A percentile compares a stretch with the other conserved stretches of the same genome.
phyloP scores from a whole-genome alignment of 2,888 invertebrate genomes.

The Euspilapteryx auroguttella region DNA sequence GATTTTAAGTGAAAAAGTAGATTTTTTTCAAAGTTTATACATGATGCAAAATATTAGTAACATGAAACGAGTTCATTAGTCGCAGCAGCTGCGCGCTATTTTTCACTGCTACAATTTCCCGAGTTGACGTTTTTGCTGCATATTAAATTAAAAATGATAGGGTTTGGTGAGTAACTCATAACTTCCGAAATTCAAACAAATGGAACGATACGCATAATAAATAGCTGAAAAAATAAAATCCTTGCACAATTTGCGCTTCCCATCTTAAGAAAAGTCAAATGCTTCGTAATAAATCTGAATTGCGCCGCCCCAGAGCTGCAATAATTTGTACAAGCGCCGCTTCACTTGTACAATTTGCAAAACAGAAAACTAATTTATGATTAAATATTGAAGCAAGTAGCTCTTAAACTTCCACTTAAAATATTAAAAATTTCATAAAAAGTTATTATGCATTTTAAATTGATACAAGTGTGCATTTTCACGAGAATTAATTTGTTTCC shows the following conservation, averaged over 20 bases:
- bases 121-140: constrained; percentile 30
- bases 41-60: constrained; percentile 29
- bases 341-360: not conserved
- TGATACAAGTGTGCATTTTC: no score
- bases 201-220: no score
- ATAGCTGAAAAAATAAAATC: no score
- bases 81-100: constrained; percentile 35
- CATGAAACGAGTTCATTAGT: constrained; percentile 48
- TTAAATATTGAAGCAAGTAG: not conserved
- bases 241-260: no score
- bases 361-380: not conserved
- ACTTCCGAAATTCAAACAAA: no score
- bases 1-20: no score
- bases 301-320: not conserved
- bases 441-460: no score
- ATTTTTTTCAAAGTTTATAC: no score
- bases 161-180: not conserved
- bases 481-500: no score
- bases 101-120: constrained; percentile 39
- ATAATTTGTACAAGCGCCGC: not conserved
- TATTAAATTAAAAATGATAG: constrained; percentile 18
- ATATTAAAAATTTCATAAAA: not conserved
- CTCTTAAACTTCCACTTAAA: no score
- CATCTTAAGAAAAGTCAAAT: constrained; percentile 6
- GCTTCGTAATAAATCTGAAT: not conserved